Conservation (phyloP, 2,888 invertebrate species). For the Acrobasis consociella region DNA sequence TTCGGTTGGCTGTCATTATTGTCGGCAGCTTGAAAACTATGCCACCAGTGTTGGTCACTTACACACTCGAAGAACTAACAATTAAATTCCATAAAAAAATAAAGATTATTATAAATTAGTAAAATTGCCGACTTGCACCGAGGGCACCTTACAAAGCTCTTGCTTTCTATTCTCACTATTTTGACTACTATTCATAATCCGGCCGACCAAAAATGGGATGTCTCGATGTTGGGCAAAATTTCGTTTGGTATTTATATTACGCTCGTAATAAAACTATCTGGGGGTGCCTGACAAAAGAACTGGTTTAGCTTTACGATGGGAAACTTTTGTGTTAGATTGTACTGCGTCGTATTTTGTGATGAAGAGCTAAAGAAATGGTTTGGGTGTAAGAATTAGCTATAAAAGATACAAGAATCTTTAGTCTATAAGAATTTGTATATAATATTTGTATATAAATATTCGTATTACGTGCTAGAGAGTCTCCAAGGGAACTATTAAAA, state of each 20-base stretch:
- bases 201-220: constrained; percentile 12
- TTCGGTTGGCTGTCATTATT: too few species aligned
- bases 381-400: constrained; percentile 4
- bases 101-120: too few species aligned
- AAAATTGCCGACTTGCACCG: too few species aligned
- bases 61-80: too few species aligned
- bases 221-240: constrained; percentile 3
- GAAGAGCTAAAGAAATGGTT: background rate
- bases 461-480: too few species aligned
- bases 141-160: background rate
- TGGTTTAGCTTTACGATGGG: constrained; percentile 15
- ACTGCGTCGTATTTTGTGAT: background rate
- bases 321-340: constrained; percentile 5
- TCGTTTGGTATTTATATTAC: constrained; percentile 13
- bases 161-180: background rate
- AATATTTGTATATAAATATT: too few species aligned
- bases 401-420: background rate
- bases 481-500: too few species aligned
- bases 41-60: too few species aligned
- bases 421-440: too few species aligned
- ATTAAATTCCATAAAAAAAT: too few species aligned
- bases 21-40: too few species aligned
- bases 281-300: constrained; percentile 6
- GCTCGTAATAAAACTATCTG: constrained; percentile 19
- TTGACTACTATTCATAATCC: constrained; percentile 3